These are phyloP conservation scores for Parnassius mnemosyne DNA, from an alignment of 2,888 invertebrate species.

Conservation along the genomic window DNA sequence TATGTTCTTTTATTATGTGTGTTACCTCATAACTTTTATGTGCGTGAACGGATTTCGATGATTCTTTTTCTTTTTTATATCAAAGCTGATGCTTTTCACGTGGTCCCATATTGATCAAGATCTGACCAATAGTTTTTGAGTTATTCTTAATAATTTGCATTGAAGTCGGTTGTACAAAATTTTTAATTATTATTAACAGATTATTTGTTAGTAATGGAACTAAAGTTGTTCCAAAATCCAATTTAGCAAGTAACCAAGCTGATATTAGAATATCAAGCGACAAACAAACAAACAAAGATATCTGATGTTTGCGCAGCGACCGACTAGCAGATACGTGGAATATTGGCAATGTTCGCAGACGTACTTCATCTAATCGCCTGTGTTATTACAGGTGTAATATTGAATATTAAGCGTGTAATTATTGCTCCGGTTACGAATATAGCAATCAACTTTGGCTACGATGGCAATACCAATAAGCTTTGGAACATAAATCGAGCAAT, in stretches of 20 bases:
- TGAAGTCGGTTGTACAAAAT: too few species aligned
- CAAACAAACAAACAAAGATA: slow-evolving; percentile 29
- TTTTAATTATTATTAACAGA: not conserved
- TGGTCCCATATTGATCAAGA: too few species aligned
- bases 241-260: slow-evolving; percentile 16
- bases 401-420: slow-evolving; percentile 23
- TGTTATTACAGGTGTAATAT: slow-evolving; percentile 31
- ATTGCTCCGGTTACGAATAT: slow-evolving; percentile 5
- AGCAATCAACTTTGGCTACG: slow-evolving; percentile 3
- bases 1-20: too few species aligned
- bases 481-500: too few species aligned
- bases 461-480: too few species aligned
- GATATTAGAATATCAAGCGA: slow-evolving; percentile 9
- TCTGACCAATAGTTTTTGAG: too few species aligned
- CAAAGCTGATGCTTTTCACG: too few species aligned
- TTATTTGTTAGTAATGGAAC: not conserved
- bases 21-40: too few species aligned
- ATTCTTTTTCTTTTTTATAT: too few species aligned
- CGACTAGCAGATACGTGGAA: slow-evolving; percentile 25
- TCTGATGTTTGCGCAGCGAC: slow-evolving; percentile 30
- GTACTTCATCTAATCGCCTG: slow-evolving; percentile 19
- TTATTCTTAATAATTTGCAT: too few species aligned
- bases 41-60: too few species aligned
- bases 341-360: slow-evolving; percentile 21
- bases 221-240: slow-evolving; percentile 13